Evolutionary conservation across 2,888 invertebrate genomes (phyloP).

Genomic region (Hirudinaria manillensis): DNA sequence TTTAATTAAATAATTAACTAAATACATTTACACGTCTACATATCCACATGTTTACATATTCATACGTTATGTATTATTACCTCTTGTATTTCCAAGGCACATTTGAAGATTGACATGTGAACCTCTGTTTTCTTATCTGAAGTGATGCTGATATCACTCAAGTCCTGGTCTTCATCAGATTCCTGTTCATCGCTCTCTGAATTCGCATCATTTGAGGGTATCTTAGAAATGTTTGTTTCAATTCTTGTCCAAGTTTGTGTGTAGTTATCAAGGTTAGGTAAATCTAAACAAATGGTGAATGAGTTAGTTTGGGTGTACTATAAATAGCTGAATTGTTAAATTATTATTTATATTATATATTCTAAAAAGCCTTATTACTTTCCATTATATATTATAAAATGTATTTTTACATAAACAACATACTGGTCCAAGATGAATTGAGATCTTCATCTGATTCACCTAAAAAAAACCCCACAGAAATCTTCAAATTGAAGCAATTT

Average conservation of each 20-base stretch:
- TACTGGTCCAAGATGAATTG: too few relatives aligned
- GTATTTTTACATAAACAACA: too few relatives aligned
- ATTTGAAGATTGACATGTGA: not conserved
- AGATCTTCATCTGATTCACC: too few relatives aligned
- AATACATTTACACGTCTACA: too few relatives aligned
- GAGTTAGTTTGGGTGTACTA: too few relatives aligned
- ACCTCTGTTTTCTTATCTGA: not conserved
- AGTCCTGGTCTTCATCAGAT: not conserved
- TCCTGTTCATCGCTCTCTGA: not conserved
- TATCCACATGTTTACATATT: not conserved
- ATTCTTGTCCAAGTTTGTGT: not conserved
- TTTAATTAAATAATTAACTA: not conserved
- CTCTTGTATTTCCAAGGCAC: slow-evolving; percentile 3
- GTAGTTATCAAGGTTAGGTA: not conserved
- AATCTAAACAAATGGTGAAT: not conserved
- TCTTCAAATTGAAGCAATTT: too few relatives aligned
- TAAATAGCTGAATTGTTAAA: too few relatives aligned
- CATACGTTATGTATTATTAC: not conserved
- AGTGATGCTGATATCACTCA: not conserved
- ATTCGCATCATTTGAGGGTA: too few relatives aligned
- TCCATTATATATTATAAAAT: too few relatives aligned
- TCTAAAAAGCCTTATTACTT: too few relatives aligned
- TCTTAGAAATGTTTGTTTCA: not conserved
- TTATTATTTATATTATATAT: too few relatives aligned
- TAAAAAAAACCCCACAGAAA: too few relatives aligned